Conservation (phyloP, 2,888 invertebrate genomes). For the Beris chalybata region DNA sequence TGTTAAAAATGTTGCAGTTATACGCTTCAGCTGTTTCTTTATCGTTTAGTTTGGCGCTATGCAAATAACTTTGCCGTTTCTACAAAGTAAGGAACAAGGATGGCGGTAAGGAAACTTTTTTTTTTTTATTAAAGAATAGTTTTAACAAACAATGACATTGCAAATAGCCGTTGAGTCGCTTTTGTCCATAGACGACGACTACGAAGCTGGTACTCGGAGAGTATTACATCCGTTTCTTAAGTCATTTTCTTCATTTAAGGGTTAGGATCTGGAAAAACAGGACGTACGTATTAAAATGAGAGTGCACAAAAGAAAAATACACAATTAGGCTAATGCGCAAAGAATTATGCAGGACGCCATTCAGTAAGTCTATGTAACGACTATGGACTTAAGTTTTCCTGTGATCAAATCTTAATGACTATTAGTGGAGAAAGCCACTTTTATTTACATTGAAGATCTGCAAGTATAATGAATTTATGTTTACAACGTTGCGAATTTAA, state of each 20-base stretch:
- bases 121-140: conserved; percentile 17
- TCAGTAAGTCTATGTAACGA: conserved; percentile 15
- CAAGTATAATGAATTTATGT: no score
- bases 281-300: conserved; percentile 23
- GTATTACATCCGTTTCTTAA: conserved; percentile 9
- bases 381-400: background rate
- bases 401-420: conserved; percentile 18
- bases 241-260: conserved; percentile 4
- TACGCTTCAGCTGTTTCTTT: background rate
- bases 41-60: conserved; percentile 7
- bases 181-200: background rate
- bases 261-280: conserved; percentile 10
- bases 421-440: no score
- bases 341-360: conserved; percentile 1
- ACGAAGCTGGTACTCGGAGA: background rate
- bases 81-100: conserved; percentile 5
- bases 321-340: conserved; percentile 30
- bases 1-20: background rate
- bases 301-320: conserved; percentile 15
- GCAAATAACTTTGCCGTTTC: conserved; percentile 11
- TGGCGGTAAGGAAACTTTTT: conserved; percentile 16
- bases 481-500: no score
- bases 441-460: no score
- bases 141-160: conserved; percentile 26
- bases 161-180: conserved; percentile 27